phyloP scores from a whole-genome alignment of 2,113 vertebrate species.

The Heloderma charlesbogerti region DNA sequence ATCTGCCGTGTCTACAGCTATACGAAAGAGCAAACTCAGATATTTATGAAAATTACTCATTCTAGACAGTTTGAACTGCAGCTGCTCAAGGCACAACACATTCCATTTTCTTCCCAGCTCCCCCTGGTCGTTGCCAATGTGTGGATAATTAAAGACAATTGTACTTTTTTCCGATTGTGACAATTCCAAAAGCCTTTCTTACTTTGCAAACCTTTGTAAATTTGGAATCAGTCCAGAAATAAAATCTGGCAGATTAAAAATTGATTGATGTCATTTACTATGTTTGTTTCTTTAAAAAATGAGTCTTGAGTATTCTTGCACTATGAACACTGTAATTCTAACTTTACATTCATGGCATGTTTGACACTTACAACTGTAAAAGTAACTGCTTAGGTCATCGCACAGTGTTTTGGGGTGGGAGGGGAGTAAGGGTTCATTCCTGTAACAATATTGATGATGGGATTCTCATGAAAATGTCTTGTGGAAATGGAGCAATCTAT shows the following conservation, averaged over 20 bases:
- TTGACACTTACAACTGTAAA: not conserved
- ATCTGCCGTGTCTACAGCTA: slow-evolving; percentile 1
- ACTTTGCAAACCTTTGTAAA: slow-evolving; percentile 2
- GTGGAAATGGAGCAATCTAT: not conserved
- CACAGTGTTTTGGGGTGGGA: not conserved
- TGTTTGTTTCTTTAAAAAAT: no score
- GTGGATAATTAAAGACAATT: slow-evolving; percentile 38
- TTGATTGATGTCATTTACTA: not conserved
- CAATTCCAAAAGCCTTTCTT: slow-evolving; percentile 10
- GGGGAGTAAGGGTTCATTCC: not conserved
- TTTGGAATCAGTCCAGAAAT: slow-evolving; percentile 4
- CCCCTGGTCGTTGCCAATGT: slow-evolving; percentile 18
- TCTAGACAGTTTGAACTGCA: slow-evolving; percentile 20
- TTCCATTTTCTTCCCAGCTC: slow-evolving; percentile 17
- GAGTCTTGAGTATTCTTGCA: not conserved
- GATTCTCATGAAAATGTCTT: not conserved
- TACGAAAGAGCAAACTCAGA: slow-evolving; percentile 19
- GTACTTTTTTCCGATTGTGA: not conserved
- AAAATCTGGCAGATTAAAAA: slow-evolving; percentile 10
- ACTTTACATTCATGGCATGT: not conserved
- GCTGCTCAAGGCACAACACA: slow-evolving; percentile 11
- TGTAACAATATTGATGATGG: not conserved
- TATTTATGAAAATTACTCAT: slow-evolving; percentile 33
- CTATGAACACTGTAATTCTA: not conserved
- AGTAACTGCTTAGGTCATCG: not conserved